Conservation (phyloP, 2,888 invertebrate genomes). For the Callinectes sapidus region DNA sequence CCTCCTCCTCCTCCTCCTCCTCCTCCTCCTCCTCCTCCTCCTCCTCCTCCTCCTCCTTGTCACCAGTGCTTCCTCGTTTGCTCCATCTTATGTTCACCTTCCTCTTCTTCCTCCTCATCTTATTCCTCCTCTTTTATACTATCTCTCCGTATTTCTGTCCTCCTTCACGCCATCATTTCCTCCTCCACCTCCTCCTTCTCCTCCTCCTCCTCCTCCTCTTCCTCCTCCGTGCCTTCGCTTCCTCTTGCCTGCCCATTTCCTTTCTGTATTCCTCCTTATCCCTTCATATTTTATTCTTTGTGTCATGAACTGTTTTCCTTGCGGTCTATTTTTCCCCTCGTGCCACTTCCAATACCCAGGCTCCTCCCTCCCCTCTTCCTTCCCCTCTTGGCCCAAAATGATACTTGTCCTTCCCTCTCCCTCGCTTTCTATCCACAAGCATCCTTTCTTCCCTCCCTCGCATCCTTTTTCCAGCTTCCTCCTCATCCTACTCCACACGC, state of each 20-base stretch:
- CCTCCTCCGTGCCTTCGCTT: background rate
- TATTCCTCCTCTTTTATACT: conserved; percentile 12
- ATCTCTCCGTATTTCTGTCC: background rate
- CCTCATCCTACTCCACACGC: background rate
- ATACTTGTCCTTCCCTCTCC: background rate
- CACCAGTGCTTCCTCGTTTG: conserved; percentile 28
- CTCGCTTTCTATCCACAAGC: background rate
- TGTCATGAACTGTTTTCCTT: conserved; percentile 19
- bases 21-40: background rate
- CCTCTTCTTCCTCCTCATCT: conserved; percentile 18
- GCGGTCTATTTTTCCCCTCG: background rate
- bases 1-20: conserved; percentile 13
- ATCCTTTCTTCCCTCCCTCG: background rate
- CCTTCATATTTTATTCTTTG: conserved; percentile 2
- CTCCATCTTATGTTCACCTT: conserved; percentile 10
- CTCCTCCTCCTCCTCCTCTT: background rate
- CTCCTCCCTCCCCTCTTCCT: background rate
- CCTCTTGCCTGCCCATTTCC: background rate
- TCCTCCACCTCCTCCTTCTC: too few relatives aligned
- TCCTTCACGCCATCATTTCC: background rate
- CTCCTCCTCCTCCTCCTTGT: conserved; percentile 28
- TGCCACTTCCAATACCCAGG: background rate
- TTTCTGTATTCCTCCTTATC: conserved; percentile 10
- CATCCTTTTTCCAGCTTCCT: background rate
- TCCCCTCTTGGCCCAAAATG: background rate